Conservation (phyloP, 2,888 invertebrate species). For the Monochamus alternatus region DNA sequence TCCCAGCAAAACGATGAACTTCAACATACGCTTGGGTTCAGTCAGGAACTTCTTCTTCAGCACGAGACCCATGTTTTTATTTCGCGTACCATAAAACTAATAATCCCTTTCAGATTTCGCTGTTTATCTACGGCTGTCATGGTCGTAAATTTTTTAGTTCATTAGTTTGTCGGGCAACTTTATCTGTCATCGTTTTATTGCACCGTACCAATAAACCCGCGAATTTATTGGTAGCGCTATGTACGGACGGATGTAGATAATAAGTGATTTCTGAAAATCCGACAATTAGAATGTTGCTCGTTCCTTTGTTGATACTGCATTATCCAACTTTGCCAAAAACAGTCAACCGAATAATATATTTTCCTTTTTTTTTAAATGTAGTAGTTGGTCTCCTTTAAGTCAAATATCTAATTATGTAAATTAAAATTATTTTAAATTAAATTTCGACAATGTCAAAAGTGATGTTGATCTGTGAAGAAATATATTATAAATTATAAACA, state of each 20-base stretch:
- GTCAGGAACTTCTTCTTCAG: conserved; percentile 68
- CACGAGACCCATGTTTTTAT: conserved; percentile 51
- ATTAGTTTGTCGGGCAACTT: conserved; percentile 17
- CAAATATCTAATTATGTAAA: no score
- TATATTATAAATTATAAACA: no score
- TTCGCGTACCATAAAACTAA: not conserved
- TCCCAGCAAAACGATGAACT: conserved; percentile 73
- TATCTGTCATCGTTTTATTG: conserved; percentile 8
- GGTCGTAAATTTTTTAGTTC: conserved; percentile 29
- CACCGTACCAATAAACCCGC: not conserved
- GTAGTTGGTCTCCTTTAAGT: no score
- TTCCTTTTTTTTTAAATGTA: not conserved
- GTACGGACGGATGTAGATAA: conserved; percentile 26
- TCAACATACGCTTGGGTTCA: conserved; percentile 74
- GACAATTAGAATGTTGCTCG: conserved; percentile 6
- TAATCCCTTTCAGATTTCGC: conserved; percentile 26
- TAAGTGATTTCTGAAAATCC: conserved; percentile 26
- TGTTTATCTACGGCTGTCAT: conserved; percentile 19
- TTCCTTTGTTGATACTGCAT: not conserved
- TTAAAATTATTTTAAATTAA: no score
- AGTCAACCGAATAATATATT: not conserved
- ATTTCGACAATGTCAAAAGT: no score
- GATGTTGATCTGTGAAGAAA: no score
- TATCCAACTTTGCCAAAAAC: not conserved
- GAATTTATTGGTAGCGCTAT: conserved; percentile 15